A percentile compares a stretch with the other conserved stretches of the same genome.
Evolutionary conservation across 2,113 vertebrate species (phyloP).

Genomic region (Mastomys natalensis): DNA sequence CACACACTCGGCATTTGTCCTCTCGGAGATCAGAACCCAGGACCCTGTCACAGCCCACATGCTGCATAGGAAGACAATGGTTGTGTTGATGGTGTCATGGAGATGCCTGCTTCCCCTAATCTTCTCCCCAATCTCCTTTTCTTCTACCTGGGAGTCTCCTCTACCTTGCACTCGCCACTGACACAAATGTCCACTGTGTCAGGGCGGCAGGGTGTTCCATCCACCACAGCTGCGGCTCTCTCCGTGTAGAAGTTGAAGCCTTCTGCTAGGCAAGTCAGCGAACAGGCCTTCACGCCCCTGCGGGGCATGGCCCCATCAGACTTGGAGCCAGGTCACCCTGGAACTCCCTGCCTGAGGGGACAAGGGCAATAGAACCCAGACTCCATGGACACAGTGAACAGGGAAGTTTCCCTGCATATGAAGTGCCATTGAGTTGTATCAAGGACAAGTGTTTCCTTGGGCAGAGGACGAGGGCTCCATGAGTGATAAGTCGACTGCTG

Average conservation of each 20-base stretch:
- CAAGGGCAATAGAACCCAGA: not conserved
- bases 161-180: conserved; percentile 98
- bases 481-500: not conserved
- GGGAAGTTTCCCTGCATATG: not conserved
- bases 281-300: conserved; percentile 98
- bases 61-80: conserved; percentile 84
- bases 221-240: conserved; percentile 95
- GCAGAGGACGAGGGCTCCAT: not conserved
- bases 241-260: conserved; percentile 99
- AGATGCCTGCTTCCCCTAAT: fast-evolving
- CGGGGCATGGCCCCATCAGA: conserved; percentile 67
- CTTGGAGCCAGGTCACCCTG: not conserved
- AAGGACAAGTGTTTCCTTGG: not conserved
- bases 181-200: conserved; percentile 97
- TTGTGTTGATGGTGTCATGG: not conserved
- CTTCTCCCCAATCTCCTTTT: fast-evolving
- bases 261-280: conserved; percentile 97
- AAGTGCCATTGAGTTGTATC: not conserved
- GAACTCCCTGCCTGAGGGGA: not conserved
- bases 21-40: conserved; percentile 95
- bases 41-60: conserved; percentile 97
- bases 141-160: not conserved
- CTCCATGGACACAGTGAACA: not conserved
- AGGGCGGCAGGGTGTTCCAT: conserved; percentile 94
- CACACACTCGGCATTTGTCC: conserved; percentile 95